Percentiles rank a stretch among this genome's conserved stretches.
Conservation (phyloP, 2,888 invertebrate genomes). For the Ectropis crepuscularia region DNA sequence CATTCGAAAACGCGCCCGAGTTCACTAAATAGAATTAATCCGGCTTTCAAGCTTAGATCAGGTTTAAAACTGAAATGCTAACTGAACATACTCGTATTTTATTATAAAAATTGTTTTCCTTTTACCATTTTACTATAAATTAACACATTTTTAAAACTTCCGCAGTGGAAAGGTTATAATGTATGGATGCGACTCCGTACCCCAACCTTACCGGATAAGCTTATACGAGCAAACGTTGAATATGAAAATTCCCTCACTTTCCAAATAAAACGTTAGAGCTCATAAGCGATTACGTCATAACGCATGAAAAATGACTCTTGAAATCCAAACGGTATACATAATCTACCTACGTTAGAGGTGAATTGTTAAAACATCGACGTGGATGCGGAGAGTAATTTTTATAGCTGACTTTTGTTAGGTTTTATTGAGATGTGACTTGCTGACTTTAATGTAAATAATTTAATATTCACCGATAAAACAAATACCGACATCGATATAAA, state of each 20-base stretch:
- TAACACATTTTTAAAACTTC: slow-evolving; percentile 24
- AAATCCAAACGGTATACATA: slow-evolving; percentile 55
- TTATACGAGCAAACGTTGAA: slow-evolving; percentile 64
- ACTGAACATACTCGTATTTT: background rate
- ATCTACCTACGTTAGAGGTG: slow-evolving; percentile 61
- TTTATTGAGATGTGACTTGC: background rate
- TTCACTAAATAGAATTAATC: slow-evolving; percentile 14
- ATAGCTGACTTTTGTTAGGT: slow-evolving; percentile 7
- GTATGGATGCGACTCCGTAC: slow-evolving; percentile 23
- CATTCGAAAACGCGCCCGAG: slow-evolving; percentile 6
- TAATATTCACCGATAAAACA: too few species aligned
- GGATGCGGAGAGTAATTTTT: slow-evolving; percentile 45
- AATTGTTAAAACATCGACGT: slow-evolving; percentile 71
- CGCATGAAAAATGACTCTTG: slow-evolving; percentile 77
- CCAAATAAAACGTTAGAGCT: slow-evolving; percentile 76
- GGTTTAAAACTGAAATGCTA: slow-evolving; percentile 17
- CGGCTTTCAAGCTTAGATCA: background rate
- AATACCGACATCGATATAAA: too few species aligned
- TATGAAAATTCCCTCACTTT: slow-evolving; percentile 70
- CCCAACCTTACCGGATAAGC: slow-evolving; percentile 50
- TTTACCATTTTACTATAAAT: background rate
- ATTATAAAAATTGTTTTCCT: background rate
- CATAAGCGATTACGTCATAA: slow-evolving; percentile 79
- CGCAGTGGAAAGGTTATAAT: slow-evolving; percentile 21
- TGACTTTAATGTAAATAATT: too few species aligned